phyloP scores from a whole-genome alignment of 2,113 vertebrate species.

The Clarias batrachus region DNA sequence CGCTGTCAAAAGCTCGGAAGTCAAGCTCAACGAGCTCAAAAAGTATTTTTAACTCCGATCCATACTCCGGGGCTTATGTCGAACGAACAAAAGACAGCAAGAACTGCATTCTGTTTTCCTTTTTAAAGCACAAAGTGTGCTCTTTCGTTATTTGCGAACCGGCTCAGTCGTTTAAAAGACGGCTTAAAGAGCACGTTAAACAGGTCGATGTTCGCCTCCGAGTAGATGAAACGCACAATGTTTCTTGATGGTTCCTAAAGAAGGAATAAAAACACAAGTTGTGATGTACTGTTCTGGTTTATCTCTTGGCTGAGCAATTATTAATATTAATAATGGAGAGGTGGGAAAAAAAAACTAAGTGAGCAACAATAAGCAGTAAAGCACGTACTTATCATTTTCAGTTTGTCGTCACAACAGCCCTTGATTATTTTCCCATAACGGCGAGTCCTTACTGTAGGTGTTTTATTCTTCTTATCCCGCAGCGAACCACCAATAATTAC shows the following conservation, averaged over 20 bases:
- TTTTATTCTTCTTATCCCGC: neutral
- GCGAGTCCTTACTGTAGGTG: neutral
- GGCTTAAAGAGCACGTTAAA: neutral
- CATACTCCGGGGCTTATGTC: neutral
- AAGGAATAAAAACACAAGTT: neutral
- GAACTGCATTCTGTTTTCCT: neutral
- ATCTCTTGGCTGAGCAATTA: neutral
- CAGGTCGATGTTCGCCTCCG: neutral
- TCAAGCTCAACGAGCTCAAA: constrained; percentile 44
- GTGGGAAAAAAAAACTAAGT: neutral
- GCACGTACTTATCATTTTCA: neutral
- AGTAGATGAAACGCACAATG: neutral
- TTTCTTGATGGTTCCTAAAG: neutral
- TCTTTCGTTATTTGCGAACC: neutral
- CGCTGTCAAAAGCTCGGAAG: constrained; percentile 45
- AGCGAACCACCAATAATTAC: neutral
- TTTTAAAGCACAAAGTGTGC: neutral
- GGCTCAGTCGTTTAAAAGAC: neutral
- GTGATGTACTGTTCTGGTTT: neutral
- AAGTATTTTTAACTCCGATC: constrained; percentile 18
- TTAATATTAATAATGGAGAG: neutral
- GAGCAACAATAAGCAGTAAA: neutral
- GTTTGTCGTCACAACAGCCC: neutral
- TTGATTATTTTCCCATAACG: neutral
- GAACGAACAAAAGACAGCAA: constrained; percentile 3